Conservation (phyloP, 2,888 invertebrate species). For the Myopa tessellatipennis region DNA sequence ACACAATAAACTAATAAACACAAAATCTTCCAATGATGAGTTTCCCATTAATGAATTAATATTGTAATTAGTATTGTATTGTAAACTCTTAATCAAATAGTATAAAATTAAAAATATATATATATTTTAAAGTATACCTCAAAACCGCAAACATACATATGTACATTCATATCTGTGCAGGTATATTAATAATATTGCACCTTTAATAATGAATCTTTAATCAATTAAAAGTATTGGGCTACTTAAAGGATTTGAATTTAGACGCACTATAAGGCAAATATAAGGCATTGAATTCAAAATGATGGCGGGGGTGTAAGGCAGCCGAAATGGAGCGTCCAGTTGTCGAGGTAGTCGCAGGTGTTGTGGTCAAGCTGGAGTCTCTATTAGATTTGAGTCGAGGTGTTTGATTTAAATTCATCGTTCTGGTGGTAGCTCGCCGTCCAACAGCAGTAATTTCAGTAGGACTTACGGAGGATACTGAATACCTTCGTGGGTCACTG, state of each 20-base stretch:
- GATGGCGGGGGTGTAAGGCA: conserved; percentile 59
- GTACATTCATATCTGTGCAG: not conserved
- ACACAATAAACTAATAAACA: too few relatives aligned
- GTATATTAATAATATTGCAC: not conserved
- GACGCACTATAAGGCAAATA: conserved; percentile 66
- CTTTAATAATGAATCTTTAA: too few relatives aligned
- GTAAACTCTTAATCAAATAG: too few relatives aligned
- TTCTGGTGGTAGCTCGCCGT: too few relatives aligned
- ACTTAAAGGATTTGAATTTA: conserved; percentile 65
- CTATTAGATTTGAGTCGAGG: not conserved
- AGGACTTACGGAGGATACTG: conserved; percentile 12
- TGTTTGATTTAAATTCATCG: conserved; percentile 6
- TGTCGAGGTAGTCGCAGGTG: conserved; percentile 54
- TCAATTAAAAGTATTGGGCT: conserved; percentile 41
- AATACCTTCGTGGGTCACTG: not conserved
- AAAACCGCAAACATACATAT: too few relatives aligned
- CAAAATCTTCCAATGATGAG: too few relatives aligned
- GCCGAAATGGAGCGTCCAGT: conserved; percentile 66
- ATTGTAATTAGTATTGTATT: too few relatives aligned
- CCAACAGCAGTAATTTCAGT: not conserved
- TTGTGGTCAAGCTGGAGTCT: too few relatives aligned
- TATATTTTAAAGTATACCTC: too few relatives aligned
- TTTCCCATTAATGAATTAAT: too few relatives aligned
- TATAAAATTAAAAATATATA: too few relatives aligned
- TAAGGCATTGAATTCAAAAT: conserved; percentile 56